These are phyloP conservation scores for Paramacrobiotus metropolitanus DNA, from an alignment of 1,140 invertebrate genomes.

Conservation along the genomic window DNA sequence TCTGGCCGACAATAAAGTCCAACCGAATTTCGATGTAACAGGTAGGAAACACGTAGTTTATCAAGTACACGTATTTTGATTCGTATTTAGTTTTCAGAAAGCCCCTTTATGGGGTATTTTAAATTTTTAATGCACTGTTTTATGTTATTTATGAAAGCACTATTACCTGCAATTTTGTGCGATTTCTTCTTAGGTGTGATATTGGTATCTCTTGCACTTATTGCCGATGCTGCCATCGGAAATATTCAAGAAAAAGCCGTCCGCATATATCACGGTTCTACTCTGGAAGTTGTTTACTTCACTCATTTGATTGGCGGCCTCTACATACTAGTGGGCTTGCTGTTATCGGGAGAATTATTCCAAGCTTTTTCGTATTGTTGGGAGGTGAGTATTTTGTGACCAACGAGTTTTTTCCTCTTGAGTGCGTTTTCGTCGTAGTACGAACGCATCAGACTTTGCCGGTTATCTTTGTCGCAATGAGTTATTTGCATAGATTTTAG, in stretches of 20 bases:
- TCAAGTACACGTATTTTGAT: no score
- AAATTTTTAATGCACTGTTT: not conserved
- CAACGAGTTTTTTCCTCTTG: no score
- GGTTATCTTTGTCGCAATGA: no score
- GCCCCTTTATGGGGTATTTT: slow-evolving; percentile 8
- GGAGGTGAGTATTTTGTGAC: no score
- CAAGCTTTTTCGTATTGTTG: slow-evolving; percentile 50
- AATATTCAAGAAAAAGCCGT: slow-evolving; percentile 89
- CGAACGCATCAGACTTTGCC: no score
- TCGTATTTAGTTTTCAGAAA: not conserved
- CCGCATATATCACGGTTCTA: slow-evolving; percentile 50
- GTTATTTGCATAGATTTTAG: no score
- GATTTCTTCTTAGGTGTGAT: slow-evolving; percentile 39
- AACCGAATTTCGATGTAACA: slow-evolving; percentile 56
- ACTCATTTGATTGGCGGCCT: slow-evolving; percentile 68
- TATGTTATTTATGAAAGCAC: slow-evolving; percentile 7
- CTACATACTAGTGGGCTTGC: slow-evolving; percentile 52
- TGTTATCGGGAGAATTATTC: slow-evolving; percentile 43
- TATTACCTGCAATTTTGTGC: no score
- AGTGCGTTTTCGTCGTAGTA: no score
- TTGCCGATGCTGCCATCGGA: slow-evolving; percentile 78
- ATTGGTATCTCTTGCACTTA: slow-evolving; percentile 59
- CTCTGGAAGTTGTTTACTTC: slow-evolving; percentile 71
- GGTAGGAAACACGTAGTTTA: no score
- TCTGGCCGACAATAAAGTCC: slow-evolving; percentile 63